These are phyloP conservation scores for Pseudomugil gertrudae DNA, from an alignment of 2,797 vertebrate genomes.

Conservation along the genomic window DNA sequence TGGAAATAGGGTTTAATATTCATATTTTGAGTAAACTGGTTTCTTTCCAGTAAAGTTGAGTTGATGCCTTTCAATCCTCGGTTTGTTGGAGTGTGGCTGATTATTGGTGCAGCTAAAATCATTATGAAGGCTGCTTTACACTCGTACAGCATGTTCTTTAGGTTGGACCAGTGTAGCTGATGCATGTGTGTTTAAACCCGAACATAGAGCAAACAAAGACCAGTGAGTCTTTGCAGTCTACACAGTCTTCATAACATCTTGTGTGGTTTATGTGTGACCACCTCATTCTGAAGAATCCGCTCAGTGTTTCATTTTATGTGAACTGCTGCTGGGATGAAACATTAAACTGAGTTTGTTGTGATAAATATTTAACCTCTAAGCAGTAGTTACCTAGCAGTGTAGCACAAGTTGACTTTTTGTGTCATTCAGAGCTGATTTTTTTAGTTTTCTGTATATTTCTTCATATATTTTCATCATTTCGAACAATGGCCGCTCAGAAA, in stretches of 20 bases:
- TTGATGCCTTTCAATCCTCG: too few relatives aligned
- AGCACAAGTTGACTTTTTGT: background rate
- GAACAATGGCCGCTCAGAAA: too few relatives aligned
- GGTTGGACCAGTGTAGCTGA: too few relatives aligned
- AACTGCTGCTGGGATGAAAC: background rate
- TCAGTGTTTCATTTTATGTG: background rate
- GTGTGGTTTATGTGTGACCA: background rate
- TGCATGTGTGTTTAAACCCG: too few relatives aligned
- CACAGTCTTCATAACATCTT: background rate
- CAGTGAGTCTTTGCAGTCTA: background rate
- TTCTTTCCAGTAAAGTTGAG: too few relatives aligned
- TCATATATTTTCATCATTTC: too few relatives aligned
- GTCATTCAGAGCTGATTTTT: background rate
- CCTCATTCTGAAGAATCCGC: background rate
- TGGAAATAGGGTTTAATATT: background rate
- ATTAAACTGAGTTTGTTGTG: background rate
- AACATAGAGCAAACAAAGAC: too few relatives aligned
- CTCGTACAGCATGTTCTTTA: too few relatives aligned
- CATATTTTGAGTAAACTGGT: background rate
- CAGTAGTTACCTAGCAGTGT: background rate
- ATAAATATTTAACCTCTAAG: background rate
- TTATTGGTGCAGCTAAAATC: too few relatives aligned
- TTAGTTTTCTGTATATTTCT: background rate
- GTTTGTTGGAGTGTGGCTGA: too few relatives aligned
- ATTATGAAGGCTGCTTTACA: too few relatives aligned